phyloP scores from a whole-genome alignment of 2,113 vertebrate species.

The Platanista minor region DNA sequence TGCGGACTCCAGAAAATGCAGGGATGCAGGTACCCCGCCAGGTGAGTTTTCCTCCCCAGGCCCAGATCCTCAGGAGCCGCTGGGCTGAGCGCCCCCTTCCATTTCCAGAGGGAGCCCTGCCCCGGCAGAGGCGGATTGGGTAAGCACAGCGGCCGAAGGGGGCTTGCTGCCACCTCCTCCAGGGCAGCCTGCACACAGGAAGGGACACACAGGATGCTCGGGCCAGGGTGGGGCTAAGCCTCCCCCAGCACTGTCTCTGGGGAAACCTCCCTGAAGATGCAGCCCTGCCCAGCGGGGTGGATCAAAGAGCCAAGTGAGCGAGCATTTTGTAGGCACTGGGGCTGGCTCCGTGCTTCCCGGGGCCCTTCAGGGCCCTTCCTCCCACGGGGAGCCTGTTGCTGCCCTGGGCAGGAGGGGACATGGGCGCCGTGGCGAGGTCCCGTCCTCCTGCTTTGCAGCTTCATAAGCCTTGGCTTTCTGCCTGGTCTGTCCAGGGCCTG shows the following conservation, averaged over 20 bases:
- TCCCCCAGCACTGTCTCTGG: background rate
- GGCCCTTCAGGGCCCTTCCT: background rate
- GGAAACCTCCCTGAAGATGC: background rate
- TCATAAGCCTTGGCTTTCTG: background rate
- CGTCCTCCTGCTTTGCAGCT: background rate
- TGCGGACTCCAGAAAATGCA: background rate
- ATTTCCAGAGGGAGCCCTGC: background rate
- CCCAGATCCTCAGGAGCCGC: background rate
- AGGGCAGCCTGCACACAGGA: background rate
- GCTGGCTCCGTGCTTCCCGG: background rate
- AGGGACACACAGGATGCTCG: background rate
- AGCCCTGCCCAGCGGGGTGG: accelerated
- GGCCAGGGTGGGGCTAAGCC: background rate
- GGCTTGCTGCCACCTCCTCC: background rate
- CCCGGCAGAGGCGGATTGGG: background rate
- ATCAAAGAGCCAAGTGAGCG: background rate
- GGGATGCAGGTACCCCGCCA: background rate
- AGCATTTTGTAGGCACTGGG: background rate
- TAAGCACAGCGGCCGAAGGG: accelerated
- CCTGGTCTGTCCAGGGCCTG: background rate
- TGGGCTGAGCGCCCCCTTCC: background rate
- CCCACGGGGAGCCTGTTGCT: background rate
- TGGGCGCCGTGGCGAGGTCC: accelerated
- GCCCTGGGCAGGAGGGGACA: background rate
- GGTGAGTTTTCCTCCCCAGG: background rate